phyloP scores from a whole-genome alignment of 2,797 vertebrate species.

The Rousettus madagascariensis region DNA sequence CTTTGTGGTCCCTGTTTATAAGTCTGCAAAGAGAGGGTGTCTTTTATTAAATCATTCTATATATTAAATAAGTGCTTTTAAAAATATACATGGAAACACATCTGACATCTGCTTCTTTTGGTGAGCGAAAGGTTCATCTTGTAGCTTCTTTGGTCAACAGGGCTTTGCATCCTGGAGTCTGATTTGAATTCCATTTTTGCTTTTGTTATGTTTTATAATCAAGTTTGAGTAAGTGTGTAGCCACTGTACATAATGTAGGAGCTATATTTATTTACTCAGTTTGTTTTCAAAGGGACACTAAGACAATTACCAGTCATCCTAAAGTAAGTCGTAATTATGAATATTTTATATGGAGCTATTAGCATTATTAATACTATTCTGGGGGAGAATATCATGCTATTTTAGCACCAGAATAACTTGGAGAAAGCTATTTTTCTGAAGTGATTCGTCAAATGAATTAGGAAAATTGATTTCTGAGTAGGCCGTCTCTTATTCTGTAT shows the following conservation, averaged over 20 bases:
- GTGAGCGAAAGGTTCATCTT: conserved; percentile 35
- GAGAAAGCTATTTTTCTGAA: conserved; percentile 26
- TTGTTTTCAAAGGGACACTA: conserved; percentile 31
- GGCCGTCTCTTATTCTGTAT: not conserved
- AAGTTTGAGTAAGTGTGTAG: conserved; percentile 13
- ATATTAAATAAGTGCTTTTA: conserved; percentile 62
- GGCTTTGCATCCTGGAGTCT: conserved; percentile 13
- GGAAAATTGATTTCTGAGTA: not conserved
- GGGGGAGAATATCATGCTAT: not conserved
- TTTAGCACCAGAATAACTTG: not conserved
- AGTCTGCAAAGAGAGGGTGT: not conserved
- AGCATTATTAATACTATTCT: conserved; percentile 11
- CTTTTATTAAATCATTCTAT: conserved; percentile 61
- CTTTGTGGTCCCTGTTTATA: conserved; percentile 31
- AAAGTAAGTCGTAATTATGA: conserved; percentile 52
- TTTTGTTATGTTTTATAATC: conserved; percentile 23
- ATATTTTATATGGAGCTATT: conserved; percentile 9
- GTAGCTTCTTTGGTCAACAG: not conserved
- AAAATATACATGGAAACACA: conserved; percentile 27
- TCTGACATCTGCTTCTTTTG: not conserved
- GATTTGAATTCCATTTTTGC: conserved; percentile 54
- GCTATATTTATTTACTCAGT: not conserved
- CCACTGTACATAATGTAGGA: not conserved
- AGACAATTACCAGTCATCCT: not conserved
- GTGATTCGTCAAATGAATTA: conserved; percentile 23